phyloP scores from a whole-genome alignment of 2,113 vertebrate genomes.

The Zosterops borbonicus region DNA sequence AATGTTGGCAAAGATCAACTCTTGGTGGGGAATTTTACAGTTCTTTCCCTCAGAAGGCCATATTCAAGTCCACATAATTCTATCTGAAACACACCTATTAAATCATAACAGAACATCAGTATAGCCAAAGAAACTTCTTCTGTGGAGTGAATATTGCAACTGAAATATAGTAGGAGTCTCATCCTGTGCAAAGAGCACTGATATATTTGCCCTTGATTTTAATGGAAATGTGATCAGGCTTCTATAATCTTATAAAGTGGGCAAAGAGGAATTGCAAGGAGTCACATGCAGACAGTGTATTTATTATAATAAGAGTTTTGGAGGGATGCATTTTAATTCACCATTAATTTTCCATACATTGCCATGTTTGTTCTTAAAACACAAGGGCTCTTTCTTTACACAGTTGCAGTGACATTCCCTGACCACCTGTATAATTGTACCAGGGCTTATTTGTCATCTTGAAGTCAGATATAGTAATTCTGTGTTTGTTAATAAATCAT shows the following conservation, averaged over 20 bases:
- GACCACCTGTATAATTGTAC: background rate
- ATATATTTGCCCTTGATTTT: background rate
- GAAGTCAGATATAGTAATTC: background rate
- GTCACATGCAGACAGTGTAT: background rate
- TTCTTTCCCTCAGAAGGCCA: background rate
- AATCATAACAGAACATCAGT: background rate
- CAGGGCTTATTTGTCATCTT: background rate
- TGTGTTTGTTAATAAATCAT: background rate
- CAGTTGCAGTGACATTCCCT: background rate
- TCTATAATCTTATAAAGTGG: background rate
- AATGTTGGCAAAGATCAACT: background rate
- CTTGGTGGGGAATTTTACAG: background rate
- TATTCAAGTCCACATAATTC: background rate
- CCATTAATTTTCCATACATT: background rate
- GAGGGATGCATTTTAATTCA: background rate
- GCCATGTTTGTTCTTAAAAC: background rate
- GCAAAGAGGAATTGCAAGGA: background rate
- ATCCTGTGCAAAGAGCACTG: background rate
- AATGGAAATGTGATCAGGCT: background rate
- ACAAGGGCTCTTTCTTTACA: background rate
- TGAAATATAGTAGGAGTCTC: background rate
- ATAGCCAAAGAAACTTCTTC: background rate
- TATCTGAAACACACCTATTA: background rate
- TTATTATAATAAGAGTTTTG: background rate
- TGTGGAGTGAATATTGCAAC: background rate